A percentile compares a stretch with the other conserved stretches of the same genome.
Evolutionary conservation across 2,113 vertebrate genomes (phyloP).

Genomic region (Proterorhinus semilunaris): DNA sequence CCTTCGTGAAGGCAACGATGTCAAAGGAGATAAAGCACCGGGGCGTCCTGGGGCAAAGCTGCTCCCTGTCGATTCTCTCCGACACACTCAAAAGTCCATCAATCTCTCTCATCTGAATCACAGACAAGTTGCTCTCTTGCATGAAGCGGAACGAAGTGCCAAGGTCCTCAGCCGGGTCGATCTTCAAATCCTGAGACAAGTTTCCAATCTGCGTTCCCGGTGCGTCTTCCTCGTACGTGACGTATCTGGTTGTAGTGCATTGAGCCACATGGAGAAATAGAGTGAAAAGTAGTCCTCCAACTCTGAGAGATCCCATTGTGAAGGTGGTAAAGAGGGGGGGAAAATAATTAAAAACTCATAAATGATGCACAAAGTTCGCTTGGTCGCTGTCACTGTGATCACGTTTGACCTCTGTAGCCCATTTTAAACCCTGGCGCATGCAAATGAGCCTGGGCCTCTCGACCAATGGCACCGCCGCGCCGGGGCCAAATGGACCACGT

Average conservation of each 20-base stretch:
- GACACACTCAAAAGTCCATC: slow-evolving; percentile 76
- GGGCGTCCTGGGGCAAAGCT: slow-evolving; percentile 66
- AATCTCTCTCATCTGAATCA: slow-evolving; percentile 66
- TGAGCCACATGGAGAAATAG: slow-evolving; percentile 27
- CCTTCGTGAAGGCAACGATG: slow-evolving; percentile 72
- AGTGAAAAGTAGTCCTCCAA: slow-evolving; percentile 26
- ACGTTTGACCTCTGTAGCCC: slow-evolving; percentile 32
- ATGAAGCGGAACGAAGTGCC: slow-evolving; percentile 69
- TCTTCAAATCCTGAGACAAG: slow-evolving; percentile 63
- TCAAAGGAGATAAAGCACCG: slow-evolving; percentile 75
- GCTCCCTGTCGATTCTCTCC: slow-evolving; percentile 72
- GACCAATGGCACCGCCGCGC: slow-evolving; percentile 68
- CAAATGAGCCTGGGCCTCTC: slow-evolving; percentile 51
- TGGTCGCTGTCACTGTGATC: slow-evolving; percentile 7
- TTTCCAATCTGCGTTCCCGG: slow-evolving; percentile 68
- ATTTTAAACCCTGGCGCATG: slow-evolving; percentile 67
- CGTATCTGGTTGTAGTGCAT: slow-evolving; percentile 67
- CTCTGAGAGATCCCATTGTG: slow-evolving; percentile 48
- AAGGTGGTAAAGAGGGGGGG: background rate
- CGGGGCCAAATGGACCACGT: slow-evolving; percentile 63
- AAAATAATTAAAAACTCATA: slow-evolving; percentile 19
- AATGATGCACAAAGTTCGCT: slow-evolving; percentile 26
- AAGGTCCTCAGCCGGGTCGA: slow-evolving; percentile 59
- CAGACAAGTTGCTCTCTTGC: slow-evolving; percentile 68
- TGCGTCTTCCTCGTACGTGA: slow-evolving; percentile 69